A percentile compares a stretch with the other conserved stretches of the same genome.
Evolutionary conservation across 1,140 invertebrate genomes (phyloP).

Genomic region (Drosophila fuyamai): DNA sequence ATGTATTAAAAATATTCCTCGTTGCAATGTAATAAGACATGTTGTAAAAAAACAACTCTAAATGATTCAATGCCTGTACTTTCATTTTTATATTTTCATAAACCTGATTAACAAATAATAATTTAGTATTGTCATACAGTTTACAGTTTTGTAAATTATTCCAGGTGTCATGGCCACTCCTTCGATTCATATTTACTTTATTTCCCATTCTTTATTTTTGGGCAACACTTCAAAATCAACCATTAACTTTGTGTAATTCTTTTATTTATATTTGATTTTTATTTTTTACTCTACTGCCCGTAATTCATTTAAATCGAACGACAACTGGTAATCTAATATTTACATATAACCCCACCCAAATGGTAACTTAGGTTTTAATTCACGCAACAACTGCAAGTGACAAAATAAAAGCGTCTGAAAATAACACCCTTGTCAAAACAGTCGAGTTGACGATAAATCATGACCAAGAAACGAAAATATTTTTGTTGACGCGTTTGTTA

Average conservation of each 20-base stretch:
- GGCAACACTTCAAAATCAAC: slow-evolving; percentile 15
- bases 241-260: not conserved
- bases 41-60: slow-evolving; percentile 8
- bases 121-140: too few species aligned
- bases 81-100: too few species aligned
- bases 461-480: slow-evolving; percentile 59
- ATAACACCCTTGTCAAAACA: slow-evolving; percentile 68
- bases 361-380: slow-evolving; percentile 43
- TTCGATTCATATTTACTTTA: not conserved
- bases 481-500: slow-evolving; percentile 38
- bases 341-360: slow-evolving; percentile 15
- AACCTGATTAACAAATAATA: too few species aligned
- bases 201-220: too few species aligned
- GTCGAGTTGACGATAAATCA: slow-evolving; percentile 66
- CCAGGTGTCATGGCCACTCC: slow-evolving; percentile 13
- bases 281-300: not conserved
- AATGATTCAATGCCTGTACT: not conserved
- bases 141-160: not conserved
- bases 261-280: not conserved
- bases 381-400: slow-evolving; percentile 67
- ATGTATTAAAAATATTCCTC: not conserved
- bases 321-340: slow-evolving; percentile 51
- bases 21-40: slow-evolving; percentile 9
- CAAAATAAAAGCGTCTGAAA: slow-evolving; percentile 53
- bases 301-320: slow-evolving; percentile 12